These are phyloP conservation scores for Melitaea athalia DNA, from an alignment of 2,888 invertebrate species.

Conservation along the genomic window DNA sequence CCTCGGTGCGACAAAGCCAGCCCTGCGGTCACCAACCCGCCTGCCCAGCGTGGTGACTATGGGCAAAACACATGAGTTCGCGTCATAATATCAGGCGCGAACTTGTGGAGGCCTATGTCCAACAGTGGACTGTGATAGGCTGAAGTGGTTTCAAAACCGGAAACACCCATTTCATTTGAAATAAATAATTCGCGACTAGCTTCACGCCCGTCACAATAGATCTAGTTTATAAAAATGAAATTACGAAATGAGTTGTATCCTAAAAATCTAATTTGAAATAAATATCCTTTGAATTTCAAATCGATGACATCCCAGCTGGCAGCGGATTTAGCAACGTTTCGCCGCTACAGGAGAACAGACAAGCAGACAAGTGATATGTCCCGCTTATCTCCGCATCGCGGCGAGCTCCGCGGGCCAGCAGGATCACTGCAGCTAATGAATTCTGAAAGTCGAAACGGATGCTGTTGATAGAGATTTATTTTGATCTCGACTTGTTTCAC, in stretches of 20 bases:
- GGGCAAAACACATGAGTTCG: too few species aligned
- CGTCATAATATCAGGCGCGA: too few species aligned
- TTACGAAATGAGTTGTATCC: background rate
- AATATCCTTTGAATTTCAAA: background rate
- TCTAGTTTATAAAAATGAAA: too few species aligned
- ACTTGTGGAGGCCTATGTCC: too few species aligned
- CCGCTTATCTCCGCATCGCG: constrained; percentile 26
- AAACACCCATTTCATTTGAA: too few species aligned
- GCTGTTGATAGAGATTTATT: constrained; percentile 27
- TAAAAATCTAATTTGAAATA: background rate
- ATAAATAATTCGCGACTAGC: too few species aligned
- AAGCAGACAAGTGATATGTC: constrained; percentile 26
- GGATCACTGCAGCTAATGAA: constrained; percentile 23
- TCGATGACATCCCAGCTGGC: constrained; percentile 2
- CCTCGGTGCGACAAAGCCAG: too few species aligned
- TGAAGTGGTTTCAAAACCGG: too few species aligned
- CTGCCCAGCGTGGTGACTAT: too few species aligned
- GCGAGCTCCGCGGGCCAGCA: constrained; percentile 13
- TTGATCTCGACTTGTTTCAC: constrained; percentile 22
- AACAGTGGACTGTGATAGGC: too few species aligned
- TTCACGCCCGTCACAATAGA: too few species aligned
- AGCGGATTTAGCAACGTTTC: constrained; percentile 24
- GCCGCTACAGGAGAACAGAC: constrained; percentile 3
- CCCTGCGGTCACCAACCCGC: too few species aligned
- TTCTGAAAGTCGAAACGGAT: constrained; percentile 21